phyloP scores from a whole-genome alignment of 2,113 vertebrate species.

The Synchiropus splendidus region DNA sequence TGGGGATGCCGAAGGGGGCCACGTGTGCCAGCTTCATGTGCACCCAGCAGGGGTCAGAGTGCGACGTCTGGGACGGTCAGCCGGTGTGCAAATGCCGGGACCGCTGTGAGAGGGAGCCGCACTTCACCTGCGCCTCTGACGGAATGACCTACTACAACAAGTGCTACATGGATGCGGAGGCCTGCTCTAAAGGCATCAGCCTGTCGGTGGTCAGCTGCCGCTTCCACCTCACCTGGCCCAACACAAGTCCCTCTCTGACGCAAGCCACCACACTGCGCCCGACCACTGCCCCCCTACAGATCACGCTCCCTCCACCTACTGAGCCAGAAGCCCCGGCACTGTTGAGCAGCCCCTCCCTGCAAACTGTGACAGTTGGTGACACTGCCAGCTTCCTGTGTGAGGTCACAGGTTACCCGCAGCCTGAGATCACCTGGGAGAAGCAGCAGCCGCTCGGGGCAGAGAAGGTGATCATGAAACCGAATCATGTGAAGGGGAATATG shows the following conservation, averaged over 20 bases:
- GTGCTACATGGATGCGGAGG: conserved; percentile 98
- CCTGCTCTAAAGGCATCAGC: conserved; percentile 85
- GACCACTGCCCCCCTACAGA: conserved; percentile 36
- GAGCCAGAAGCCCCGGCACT: conserved; percentile 65
- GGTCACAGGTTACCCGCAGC: conserved; percentile 73
- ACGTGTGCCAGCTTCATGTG: conserved; percentile 88
- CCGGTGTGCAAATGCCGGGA: conserved; percentile 91
- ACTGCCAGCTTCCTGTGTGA: conserved; percentile 92
- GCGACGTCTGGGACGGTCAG: conserved; percentile 91
- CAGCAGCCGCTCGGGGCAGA: conserved; percentile 67
- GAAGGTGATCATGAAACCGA: conserved; percentile 79
- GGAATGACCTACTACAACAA: conserved; percentile 98
- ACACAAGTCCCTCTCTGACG: conserved; percentile 71
- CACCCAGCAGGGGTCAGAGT: conserved; percentile 89
- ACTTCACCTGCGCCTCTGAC: conserved; percentile 93
- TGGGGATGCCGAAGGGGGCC: conserved; percentile 81
- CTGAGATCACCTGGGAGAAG: conserved; percentile 91
- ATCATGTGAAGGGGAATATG: conserved; percentile 82
- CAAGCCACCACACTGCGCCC: conserved; percentile 64
- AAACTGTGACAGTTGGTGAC: conserved; percentile 74
- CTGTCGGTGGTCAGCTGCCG: conserved; percentile 83
- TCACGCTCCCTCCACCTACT: conserved; percentile 29
- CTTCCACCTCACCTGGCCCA: conserved; percentile 85
- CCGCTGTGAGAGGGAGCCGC: conserved; percentile 89
- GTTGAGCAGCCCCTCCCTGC: conserved; percentile 68